A percentile compares a stretch with the other conserved stretches of the same genome.
Conservation (phyloP, 2,888 invertebrate species). For the Erebia ligea region DNA sequence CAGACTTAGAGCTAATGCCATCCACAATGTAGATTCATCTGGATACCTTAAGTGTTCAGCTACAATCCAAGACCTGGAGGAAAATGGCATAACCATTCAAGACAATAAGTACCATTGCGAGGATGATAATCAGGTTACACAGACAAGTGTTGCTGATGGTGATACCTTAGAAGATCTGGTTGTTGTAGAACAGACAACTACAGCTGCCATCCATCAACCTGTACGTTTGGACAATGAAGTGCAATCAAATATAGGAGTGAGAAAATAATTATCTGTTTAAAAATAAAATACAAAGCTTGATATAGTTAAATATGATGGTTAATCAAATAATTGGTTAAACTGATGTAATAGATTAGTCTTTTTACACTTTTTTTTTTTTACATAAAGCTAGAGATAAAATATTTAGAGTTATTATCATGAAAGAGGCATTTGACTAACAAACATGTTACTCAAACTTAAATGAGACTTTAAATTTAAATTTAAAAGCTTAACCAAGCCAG, state of each 20-base stretch:
- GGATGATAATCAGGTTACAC: slow-evolving; percentile 43
- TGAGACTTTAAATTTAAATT: too few species aligned
- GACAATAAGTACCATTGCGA: slow-evolving; percentile 55
- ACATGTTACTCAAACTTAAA: too few species aligned
- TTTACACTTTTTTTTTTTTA: too few species aligned
- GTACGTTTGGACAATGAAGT: slow-evolving; percentile 71
- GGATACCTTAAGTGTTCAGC: slow-evolving; percentile 61
- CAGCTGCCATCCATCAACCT: slow-evolving; percentile 51
- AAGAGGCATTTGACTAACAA: too few species aligned
- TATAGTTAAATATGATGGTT: not conserved
- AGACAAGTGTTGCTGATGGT: slow-evolving; percentile 38
- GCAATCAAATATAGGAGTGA: slow-evolving; percentile 61
- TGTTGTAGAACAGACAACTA: slow-evolving; percentile 39
- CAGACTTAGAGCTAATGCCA: slow-evolving; percentile 56
- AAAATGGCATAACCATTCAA: slow-evolving; percentile 50
- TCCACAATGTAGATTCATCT: slow-evolving; percentile 48
- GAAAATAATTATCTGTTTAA: slow-evolving; percentile 34
- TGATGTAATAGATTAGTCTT: too few species aligned
- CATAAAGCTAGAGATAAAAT: too few species aligned
- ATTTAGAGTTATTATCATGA: too few species aligned
- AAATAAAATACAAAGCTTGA: not conserved
- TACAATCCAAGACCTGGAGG: slow-evolving; percentile 53
- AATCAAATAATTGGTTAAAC: too few species aligned
- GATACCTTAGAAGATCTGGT: slow-evolving; percentile 30
- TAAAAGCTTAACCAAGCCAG: too few species aligned